Base-by-base conservation (phyloP, 2,888 invertebrate species). In the Euplagia quadripunctaria region DNA sequence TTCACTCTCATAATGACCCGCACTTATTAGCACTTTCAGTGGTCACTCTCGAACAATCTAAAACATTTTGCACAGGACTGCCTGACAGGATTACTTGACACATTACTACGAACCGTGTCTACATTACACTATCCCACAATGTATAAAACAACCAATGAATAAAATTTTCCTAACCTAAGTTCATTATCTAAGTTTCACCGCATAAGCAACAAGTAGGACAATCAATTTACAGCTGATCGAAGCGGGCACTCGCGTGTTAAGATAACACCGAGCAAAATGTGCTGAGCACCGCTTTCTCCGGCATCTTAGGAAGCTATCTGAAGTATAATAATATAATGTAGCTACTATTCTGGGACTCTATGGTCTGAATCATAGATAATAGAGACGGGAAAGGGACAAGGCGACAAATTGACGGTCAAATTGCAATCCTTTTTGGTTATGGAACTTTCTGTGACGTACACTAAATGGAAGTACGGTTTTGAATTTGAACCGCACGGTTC, bases 151-250 rank as follows among this genome's bases (percentile, higher is more conserved):
- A 14, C 20, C 42, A 49, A 64, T n/a, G 4, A 46, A 65, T 11
- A 46, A 65, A 8, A 43, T 58, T 43, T 14, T n/a, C 46, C n/a
- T 12, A 55, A 43, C 31, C 16, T 17, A 69, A 46, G 20, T 58
- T 46, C 20, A 46, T 41, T 65, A 71, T 71, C 65, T 43, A 17
- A 66, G 58, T n/a, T 66, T 70, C 61, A n/a, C 65, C 49, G 6
- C 43, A 41, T 70, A 64, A 74, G 80, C 85, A 83, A 83, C 83
- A 83, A 77, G 82, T 84, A 73, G 70, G 64, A 68, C 75, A 75
- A 85, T 83, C 77, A n/a, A 72, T 83, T 84, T 75, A 83, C 84
- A 78, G 81, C 73, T 76, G 85, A 80, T 78, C 75, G 79, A 49
- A 20, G 66, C 20, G 70, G n/a, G 52, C 79, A 73, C 66, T 82